phyloP scores from a whole-genome alignment of 2,797 vertebrate genomes.

The Cuculus canorus region DNA sequence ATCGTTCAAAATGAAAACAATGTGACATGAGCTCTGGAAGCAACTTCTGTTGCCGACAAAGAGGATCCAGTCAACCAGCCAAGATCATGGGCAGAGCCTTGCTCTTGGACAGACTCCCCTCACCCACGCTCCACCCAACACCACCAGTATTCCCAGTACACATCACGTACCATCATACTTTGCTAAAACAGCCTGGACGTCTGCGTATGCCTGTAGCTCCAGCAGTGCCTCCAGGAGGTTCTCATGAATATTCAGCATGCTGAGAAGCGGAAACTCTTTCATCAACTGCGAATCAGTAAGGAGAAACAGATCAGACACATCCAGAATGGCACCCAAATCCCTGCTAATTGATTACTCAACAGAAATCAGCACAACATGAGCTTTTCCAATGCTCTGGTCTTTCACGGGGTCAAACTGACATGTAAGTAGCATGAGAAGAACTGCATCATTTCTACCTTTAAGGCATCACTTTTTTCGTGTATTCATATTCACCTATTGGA shows the following conservation, averaged over 20 bases:
- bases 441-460: background rate
- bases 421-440: background rate
- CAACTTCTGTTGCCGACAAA: fast-evolving
- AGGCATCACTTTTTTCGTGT: background rate
- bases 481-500: background rate
- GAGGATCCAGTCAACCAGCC: background rate
- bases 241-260: slow-evolving; percentile 99
- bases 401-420: background rate
- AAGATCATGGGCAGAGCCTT: background rate
- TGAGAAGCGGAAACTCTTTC: slow-evolving; percentile 98
- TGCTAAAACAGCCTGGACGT: slow-evolving; percentile 98
- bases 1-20: background rate
- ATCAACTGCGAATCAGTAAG: slow-evolving; percentile 86
- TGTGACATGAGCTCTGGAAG: background rate
- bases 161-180: slow-evolving; percentile 93
- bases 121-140: fast-evolving
- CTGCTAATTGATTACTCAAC: background rate
- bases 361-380: background rate
- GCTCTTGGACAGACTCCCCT: background rate
- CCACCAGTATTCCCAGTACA: background rate
- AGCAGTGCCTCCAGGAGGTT: slow-evolving; percentile 96
- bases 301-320: background rate
- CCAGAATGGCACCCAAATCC: background rate
- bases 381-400: background rate
- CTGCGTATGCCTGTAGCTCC: slow-evolving; percentile 97